Evolutionary conservation across 2,888 invertebrate species (phyloP).

Genomic region (Laspeyria flexula): DNA sequence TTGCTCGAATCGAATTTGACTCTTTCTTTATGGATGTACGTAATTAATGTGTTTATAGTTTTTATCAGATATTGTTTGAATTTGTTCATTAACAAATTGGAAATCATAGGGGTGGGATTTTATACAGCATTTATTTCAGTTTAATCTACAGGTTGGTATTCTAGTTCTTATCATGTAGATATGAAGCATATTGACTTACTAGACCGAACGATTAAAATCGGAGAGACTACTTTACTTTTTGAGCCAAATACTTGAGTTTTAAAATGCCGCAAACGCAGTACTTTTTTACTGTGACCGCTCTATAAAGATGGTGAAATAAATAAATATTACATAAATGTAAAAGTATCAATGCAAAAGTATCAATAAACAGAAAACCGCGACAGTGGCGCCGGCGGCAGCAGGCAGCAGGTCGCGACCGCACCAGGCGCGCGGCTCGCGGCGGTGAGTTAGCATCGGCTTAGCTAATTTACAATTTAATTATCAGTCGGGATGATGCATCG

Average conservation of each 20-base stretch:
- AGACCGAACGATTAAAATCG: no score
- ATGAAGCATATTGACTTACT: no score
- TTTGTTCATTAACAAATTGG: no score
- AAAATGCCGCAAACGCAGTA: no score
- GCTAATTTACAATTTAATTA: conserved; percentile 86
- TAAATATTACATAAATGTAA: neutral
- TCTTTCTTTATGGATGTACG: conserved; percentile 41
- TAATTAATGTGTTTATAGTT: conserved; percentile 24
- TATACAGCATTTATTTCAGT: no score
- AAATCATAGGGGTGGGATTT: no score
- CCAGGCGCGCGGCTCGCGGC: conserved; percentile 50
- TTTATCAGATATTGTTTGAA: conserved; percentile 11
- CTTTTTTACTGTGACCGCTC: no score
- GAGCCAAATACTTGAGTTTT: no score
- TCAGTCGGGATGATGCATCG: conserved; percentile 84
- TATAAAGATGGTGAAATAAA: no score
- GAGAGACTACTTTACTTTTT: no score
- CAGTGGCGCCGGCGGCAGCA: conserved; percentile 29
- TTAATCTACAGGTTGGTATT: no score
- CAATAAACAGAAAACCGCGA: conserved; percentile 48
- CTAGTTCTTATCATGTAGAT: no score
- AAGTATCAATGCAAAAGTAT: conserved; percentile 34
- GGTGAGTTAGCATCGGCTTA: conserved; percentile 77
- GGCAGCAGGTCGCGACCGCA: conserved; percentile 34
- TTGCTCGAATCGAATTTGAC: conserved; percentile 62